phyloP scores from a whole-genome alignment of 2,113 vertebrate species.

The Euleptes europaea region DNA sequence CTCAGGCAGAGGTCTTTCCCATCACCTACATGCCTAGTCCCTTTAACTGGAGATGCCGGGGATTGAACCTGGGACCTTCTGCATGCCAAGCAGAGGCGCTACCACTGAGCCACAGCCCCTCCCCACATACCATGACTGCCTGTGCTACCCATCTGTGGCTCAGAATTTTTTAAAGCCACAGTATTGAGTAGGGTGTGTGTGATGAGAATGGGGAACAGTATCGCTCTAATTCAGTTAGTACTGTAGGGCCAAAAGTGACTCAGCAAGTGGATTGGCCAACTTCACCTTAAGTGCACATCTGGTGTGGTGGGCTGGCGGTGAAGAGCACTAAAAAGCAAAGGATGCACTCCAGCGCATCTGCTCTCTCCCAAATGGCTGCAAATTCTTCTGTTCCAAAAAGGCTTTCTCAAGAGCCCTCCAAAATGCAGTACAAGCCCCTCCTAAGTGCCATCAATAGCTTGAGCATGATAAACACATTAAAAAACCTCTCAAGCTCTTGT shows the following conservation, averaged over 20 bases:
- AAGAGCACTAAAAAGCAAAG: neutral
- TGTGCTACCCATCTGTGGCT: neutral
- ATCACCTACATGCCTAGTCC: too few relatives aligned
- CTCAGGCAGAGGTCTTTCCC: too few relatives aligned
- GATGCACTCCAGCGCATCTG: neutral
- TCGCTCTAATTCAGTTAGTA: neutral
- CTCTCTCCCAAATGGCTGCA: conserved; percentile 40
- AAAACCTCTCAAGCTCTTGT: conserved; percentile 56
- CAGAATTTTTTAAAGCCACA: neutral
- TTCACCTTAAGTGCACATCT: neutral
- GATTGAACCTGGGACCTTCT: too few relatives aligned
- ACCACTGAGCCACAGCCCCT: too few relatives aligned
- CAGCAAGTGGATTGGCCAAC: neutral
- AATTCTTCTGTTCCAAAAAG: conserved; percentile 44
- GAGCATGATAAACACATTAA: conserved; percentile 50
- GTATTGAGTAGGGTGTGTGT: neutral
- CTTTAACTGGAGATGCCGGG: too few relatives aligned
- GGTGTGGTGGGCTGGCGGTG: neutral
- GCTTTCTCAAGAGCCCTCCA: conserved; percentile 46
- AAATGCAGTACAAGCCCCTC: conserved; percentile 38
- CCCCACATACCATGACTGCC: too few relatives aligned
- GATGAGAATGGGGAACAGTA: neutral
- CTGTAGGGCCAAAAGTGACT: neutral
- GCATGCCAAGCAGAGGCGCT: too few relatives aligned
- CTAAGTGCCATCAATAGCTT: conserved; percentile 42